Evolutionary conservation across 1,140 invertebrate genomes (phyloP), one percentile per base, ranked within the genome.

Genomic region (Micrasema longulum): DNA sequence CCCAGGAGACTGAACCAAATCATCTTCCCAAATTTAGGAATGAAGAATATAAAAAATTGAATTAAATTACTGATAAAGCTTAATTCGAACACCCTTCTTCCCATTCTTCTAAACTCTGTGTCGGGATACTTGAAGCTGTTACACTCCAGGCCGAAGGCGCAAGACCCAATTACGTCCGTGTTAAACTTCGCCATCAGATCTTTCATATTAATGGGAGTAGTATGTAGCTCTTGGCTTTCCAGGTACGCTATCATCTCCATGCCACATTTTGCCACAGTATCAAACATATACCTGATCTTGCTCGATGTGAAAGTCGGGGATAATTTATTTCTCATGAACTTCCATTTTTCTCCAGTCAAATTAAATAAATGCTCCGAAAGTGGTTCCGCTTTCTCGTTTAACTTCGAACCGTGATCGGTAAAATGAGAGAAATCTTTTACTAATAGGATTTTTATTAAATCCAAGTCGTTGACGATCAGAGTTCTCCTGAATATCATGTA

Each of bases 131-230:
- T 79, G 18, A 89, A 83, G 12, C 87, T 83, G 47, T 88, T 86
- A 68, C 87, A 86, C 16, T 89, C 83, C 2, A 91, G 80, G 0
- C 90, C 90, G 77, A 90, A 90, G 1, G 87, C 89, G 23, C 88
- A 86, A 18, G 80, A 87, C 0, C 87, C 88, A 18, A 91, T 89
- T 0, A 89, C 85, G 78, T 91, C 90, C 43, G 88, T 89, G 0
- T 88, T 87, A 72, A 87, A 91, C 45, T 86, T 84, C 0, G 85
- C 85, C 60, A 88, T 85, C 1, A 89, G 70, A 12, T 90, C 86
- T 20, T 75, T 75, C 3, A 69, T 35, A 35, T 75, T 60, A 9
- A 68, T 22, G 1, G 47, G 18, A 22, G 18, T 2, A 0, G 16
- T n/a, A 2, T 41, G 11, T 11, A 47, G 22, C 3, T 53, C 62